Percentiles rank a stretch among this genome's conserved stretches.
Evolutionary conservation across 2,113 vertebrate species (phyloP).

Genomic region (Archocentrus centrarchus): DNA sequence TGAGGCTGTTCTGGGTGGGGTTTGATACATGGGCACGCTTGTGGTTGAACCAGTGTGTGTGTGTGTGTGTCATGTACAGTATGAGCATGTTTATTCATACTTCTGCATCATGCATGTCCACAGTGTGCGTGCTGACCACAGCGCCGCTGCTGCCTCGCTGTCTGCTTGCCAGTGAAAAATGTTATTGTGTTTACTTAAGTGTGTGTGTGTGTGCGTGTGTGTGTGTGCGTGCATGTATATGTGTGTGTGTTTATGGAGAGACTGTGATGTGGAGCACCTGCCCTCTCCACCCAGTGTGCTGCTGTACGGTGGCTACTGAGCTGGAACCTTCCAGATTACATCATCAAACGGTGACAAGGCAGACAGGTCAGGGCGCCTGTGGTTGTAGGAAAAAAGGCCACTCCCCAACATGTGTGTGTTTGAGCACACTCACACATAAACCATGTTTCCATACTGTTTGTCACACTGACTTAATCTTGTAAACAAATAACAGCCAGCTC

Average conservation of each 20-base stretch:
- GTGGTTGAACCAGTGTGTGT: slow-evolving; percentile 50
- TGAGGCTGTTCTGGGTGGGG: slow-evolving; percentile 56
- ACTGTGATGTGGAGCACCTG: slow-evolving; percentile 71
- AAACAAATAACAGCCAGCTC: not conserved
- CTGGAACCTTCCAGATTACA: slow-evolving; percentile 72
- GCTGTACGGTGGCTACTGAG: slow-evolving; percentile 44
- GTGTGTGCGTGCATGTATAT: not conserved
- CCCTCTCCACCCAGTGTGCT: slow-evolving; percentile 47
- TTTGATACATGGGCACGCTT: slow-evolving; percentile 59
- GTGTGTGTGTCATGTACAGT: not conserved
- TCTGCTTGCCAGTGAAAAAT: slow-evolving; percentile 44
- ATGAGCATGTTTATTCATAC: slow-evolving; percentile 62
- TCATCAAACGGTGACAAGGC: slow-evolving; percentile 73
- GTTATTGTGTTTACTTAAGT: slow-evolving; percentile 51
- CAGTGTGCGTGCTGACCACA: slow-evolving; percentile 48
- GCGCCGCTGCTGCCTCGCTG: slow-evolving; percentile 30
- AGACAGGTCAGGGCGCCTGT: slow-evolving; percentile 70
- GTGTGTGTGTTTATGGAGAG: slow-evolving; percentile 33
- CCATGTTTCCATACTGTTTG: slow-evolving; percentile 14
- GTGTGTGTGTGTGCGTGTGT: not conserved
- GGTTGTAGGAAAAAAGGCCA: slow-evolving; percentile 58
- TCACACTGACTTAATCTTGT: not conserved
- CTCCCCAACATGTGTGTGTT: slow-evolving; percentile 39
- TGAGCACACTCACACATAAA: not conserved
- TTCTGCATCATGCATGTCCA: slow-evolving; percentile 48